Evolutionary conservation across 1,140 invertebrate species (phyloP), one percentile per base, ranked within the genome.

Genomic region (Cyrtorhinus lividipennis): DNA sequence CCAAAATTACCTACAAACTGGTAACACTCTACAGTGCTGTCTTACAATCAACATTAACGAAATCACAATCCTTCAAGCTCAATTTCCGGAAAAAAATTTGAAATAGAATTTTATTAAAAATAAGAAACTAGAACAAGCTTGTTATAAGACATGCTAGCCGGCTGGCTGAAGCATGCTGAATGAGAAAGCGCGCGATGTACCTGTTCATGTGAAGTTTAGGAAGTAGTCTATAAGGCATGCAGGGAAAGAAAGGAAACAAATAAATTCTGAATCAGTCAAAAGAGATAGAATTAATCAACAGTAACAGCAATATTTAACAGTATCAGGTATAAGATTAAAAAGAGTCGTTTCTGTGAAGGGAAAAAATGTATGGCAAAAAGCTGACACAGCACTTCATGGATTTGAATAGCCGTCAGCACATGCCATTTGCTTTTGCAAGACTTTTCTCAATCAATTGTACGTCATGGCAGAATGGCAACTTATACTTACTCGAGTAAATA

Each of bases 141-240:
- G 8, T 13, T 5, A 53, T 38, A 53, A 44, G 8, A 15, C 48
- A 53, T 53, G 48, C 48, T 20, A 53, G 48, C 48, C 48, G 48
- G 5, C 10, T 13, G 20, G 20, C 48, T 20, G 18, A 10, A 10
- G 10, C 48, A 53, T 53, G 48, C 48, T 53, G 48, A 13, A 53
- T 8, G 20, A 10, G 20, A 53, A 38, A 38, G 30, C 30, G 30
- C 30, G 5, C 30, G 30, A 38, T 53, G n/a, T 44, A 53, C 48
- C 48, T 53, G 48, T 63, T 58, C 56, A 63, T 24, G 53, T 63
- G 48, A 56, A 58, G 61, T 62, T 46, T 62, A 48, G 44, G 44
- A 48, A 26, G 45, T 26, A 62, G 18, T 62, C 61, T 62, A 62
- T 53, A 53, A 48, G n/a, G 61, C 61, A 62, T 62, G 61, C 61